A percentile compares a stretch with the other conserved stretches of the same genome.
Evolutionary conservation across 2,888 invertebrate genomes (phyloP).

Genomic region (Anorthoa munda): DNA sequence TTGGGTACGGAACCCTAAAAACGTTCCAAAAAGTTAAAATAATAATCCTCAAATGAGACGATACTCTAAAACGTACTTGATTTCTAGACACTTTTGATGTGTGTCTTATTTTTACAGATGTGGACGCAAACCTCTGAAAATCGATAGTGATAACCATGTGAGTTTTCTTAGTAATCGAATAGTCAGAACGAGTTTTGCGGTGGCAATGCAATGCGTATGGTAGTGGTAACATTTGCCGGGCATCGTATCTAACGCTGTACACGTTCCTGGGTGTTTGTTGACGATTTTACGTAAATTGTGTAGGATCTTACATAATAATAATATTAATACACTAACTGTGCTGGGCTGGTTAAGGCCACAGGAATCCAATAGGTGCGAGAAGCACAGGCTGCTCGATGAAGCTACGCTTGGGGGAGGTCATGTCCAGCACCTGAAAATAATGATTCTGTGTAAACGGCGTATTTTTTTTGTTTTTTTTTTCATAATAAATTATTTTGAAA

Average conservation of each 20-base stretch:
- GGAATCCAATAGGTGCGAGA: not conserved
- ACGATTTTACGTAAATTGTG: slow-evolving; percentile 4
- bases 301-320: not conserved
- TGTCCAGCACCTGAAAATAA: not conserved
- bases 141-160: slow-evolving; percentile 26
- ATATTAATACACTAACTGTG: not conserved
- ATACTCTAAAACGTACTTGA: too few species aligned
- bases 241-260: slow-evolving; percentile 44
- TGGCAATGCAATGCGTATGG: slow-evolving; percentile 58
- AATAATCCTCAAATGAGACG: too few species aligned
- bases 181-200: slow-evolving; percentile 46
- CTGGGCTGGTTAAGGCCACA: not conserved
- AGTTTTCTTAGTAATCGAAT: slow-evolving; percentile 48
- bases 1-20: too few species aligned
- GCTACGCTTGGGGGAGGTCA: not conserved
- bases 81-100: too few species aligned
- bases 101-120: not conserved
- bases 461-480: not conserved
- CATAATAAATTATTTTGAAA: not conserved
- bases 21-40: too few species aligned
- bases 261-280: slow-evolving; percentile 44
- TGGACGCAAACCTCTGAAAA: too few species aligned
- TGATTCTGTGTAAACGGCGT: not conserved
- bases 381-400: not conserved
- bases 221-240: slow-evolving; percentile 65